phyloP scores from a whole-genome alignment of 2,888 invertebrate species.

The Papilio gigon region DNA sequence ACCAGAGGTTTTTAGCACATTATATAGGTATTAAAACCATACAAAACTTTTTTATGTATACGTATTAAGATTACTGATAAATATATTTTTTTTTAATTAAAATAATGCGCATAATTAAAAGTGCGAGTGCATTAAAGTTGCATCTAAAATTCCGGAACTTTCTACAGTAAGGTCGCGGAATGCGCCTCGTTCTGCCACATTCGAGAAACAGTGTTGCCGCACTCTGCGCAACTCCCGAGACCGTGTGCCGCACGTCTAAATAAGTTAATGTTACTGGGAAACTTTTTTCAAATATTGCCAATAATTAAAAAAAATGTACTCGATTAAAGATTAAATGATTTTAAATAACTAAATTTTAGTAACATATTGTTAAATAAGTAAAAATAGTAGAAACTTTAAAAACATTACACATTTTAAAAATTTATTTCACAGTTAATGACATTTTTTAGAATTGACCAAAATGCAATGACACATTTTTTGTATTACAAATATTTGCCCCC shows the following conservation, averaged over 20 bases:
- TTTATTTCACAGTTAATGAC: no score
- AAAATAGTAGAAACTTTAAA: no score
- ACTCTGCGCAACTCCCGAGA: background rate
- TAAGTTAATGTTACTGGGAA: no score
- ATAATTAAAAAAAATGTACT: no score
- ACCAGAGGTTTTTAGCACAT: no score
- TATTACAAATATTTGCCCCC: background rate
- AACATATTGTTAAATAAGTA: no score
- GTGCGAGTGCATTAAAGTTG: background rate
- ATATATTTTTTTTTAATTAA: background rate
- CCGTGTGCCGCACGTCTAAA: background rate
- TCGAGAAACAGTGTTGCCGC: constrained; percentile 25
- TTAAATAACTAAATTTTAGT: no score
- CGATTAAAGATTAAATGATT: no score
- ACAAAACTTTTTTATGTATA: background rate
- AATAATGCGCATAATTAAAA: constrained; percentile 2
- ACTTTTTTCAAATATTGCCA: no score
- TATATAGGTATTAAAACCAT: no score
- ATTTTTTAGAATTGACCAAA: no score
- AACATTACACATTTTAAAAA: no score
- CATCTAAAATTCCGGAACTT: constrained; percentile 15
- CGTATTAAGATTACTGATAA: background rate
- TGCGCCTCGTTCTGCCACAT: constrained; percentile 23
- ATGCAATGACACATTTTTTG: background rate
- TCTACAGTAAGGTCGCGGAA: constrained; percentile 14